Conservation (phyloP, 2,888 invertebrate species). For the Rhagophthalmus giganteus region DNA sequence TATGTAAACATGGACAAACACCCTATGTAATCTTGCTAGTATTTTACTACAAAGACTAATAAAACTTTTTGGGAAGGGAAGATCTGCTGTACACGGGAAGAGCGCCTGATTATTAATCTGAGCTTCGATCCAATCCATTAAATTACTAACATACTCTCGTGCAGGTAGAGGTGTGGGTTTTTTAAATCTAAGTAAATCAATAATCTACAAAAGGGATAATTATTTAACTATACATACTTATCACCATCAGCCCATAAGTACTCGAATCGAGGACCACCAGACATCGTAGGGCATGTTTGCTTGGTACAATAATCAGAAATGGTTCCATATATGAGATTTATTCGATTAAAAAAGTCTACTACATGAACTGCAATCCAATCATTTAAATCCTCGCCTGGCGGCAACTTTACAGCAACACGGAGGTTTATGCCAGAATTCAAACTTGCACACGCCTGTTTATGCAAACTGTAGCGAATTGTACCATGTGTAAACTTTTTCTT, state of each 20-base stretch:
- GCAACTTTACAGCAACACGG: conserved; percentile 76
- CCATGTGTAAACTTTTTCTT: conserved; percentile 87
- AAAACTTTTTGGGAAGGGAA: conserved; percentile 87
- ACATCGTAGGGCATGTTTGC: conserved; percentile 85
- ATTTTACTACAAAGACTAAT: conserved; percentile 80
- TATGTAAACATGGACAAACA: conserved; percentile 93
- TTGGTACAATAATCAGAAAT: conserved; percentile 83
- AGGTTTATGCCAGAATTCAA: conserved; percentile 87
- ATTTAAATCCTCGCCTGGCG: conserved; percentile 80
- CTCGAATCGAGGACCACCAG: conserved; percentile 85
- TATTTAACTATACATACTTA: conserved; percentile 51
- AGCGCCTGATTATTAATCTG: conserved; percentile 87
- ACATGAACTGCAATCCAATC: conserved; percentile 95
- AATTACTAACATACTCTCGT: conserved; percentile 76
- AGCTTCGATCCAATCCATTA: conserved; percentile 91
- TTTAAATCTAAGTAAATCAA: conserved; percentile 59
- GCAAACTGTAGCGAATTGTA: conserved; percentile 81
- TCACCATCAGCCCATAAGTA: conserved; percentile 89
- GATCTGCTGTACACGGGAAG: conserved; percentile 82
- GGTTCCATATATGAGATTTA: conserved; percentile 89
- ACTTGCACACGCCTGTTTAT: conserved; percentile 90
- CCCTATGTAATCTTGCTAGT: conserved; percentile 81
- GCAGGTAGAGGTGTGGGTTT: conserved; percentile 82
- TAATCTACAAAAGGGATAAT: not conserved
- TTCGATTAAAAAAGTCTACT: conserved; percentile 92